Evolutionary conservation across 2,888 invertebrate species (phyloP), one percentile per base, ranked within the genome.

Genomic region (Nomada ruficornis): DNA sequence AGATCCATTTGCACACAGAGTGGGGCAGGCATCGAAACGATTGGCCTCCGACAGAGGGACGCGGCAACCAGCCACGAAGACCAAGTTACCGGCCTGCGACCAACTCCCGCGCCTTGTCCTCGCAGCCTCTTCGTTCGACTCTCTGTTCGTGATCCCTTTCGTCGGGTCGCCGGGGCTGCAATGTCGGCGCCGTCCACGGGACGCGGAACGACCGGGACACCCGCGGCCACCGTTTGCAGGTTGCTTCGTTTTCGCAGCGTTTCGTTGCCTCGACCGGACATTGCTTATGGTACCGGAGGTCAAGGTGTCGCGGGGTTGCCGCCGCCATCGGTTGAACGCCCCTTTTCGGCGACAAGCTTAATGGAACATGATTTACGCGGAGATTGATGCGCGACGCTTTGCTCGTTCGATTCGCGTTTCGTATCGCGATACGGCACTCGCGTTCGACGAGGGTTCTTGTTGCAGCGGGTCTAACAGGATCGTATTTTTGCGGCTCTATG

Each of bases 51-150:
- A 11, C 44, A 10, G 1, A 42, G 54, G 26, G 70, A 47, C 52
- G 57, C 50, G 47, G 62, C 50, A 29, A 57, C 59, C 69, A 60
- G 78, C 65, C 52, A 47, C 68, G 71, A 52, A 60, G 67, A 67
- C 60, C 62, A 47, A 64, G 76, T 73, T 86, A 86, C 74, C 80
- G 57, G 50, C 59, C 60, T 13, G 52, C 18, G 23, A 23, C 26
- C 20, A 26, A 55, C 55, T 72, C 47, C 18, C 59, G 64, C 76
- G 23, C 47, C 50, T 29, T 15, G 44, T 18, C 23, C 60, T 70
- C 65, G 55, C 68, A 65, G 64, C 77, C 71, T 64, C 64, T 72
- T 64, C 68, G 50, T n/a, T 23, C 44, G 54, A 29, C 55, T 59
- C 52, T n/a, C 7, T 11, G 10, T 11, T 26, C 64, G 64, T 7